Evolutionary conservation across 2,797 vertebrate genomes (phyloP).

Genomic region (Aplochiton taeniatus): DNA sequence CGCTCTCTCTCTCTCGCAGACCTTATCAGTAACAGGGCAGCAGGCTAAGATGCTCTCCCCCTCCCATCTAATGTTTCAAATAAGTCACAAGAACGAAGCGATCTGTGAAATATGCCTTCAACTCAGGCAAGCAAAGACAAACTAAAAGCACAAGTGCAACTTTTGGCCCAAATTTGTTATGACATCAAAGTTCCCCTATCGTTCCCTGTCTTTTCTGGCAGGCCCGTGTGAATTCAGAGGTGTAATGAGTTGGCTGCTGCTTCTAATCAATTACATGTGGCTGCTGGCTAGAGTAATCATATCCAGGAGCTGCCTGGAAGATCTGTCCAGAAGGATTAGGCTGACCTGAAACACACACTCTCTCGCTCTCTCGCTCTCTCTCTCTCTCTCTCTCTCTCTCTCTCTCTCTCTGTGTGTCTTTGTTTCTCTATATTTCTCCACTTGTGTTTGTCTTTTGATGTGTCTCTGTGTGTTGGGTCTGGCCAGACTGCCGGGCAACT

Average conservation of each 20-base stretch:
- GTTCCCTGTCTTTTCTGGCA: slow-evolving; percentile 33
- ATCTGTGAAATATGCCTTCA: too few species aligned
- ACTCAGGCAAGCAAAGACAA: too few species aligned
- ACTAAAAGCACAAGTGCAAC: too few species aligned
- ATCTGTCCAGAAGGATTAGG: slow-evolving; percentile 16
- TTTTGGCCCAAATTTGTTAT: too few species aligned
- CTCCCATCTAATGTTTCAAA: slow-evolving; percentile 1
- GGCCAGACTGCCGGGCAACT: too few species aligned
- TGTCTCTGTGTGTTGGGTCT: too few species aligned
- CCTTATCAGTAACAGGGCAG: slow-evolving; percentile 54
- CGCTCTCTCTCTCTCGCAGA: slow-evolving; percentile 33
- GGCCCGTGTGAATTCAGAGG: slow-evolving; percentile 61
- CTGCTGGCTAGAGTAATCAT: slow-evolving; percentile 35
- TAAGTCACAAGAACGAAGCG: too few species aligned
- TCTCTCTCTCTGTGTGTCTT: background rate
- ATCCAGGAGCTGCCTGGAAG: slow-evolving; percentile 11
- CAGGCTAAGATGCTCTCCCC: background rate
- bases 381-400: too few species aligned
- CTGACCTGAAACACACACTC: too few species aligned
- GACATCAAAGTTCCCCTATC: too few species aligned
- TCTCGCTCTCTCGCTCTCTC: background rate
- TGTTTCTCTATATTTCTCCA: slow-evolving; percentile 10
- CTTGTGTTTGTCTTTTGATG: slow-evolving; percentile 19
- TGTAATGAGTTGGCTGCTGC: slow-evolving; percentile 71
- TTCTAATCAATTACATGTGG: slow-evolving; percentile 67